Percentiles rank a stretch among this genome's conserved stretches.
phyloP scores from a whole-genome alignment of 2,113 vertebrate species.

The Eptatretus burgeri region DNA sequence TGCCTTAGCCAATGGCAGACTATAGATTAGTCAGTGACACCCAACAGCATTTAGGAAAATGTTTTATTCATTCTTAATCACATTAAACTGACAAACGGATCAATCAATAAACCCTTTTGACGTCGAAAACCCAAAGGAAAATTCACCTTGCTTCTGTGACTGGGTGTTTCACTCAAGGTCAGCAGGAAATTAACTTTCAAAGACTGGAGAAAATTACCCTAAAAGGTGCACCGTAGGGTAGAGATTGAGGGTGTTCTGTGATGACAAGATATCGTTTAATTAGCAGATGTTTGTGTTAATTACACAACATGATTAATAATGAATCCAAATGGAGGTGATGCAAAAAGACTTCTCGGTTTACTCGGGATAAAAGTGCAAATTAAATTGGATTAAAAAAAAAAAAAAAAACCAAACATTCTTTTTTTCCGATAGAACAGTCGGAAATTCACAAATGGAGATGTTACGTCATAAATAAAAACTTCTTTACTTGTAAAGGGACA shows the following conservation, averaged over 20 bases:
- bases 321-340: too few relatives aligned
- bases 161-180: background rate
- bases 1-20: slow-evolving; percentile 1
- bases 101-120: slow-evolving; percentile 2
- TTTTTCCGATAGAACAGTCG: too few relatives aligned
- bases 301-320: slow-evolving; percentile 2
- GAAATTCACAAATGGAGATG: too few relatives aligned
- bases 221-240: slow-evolving; percentile 2
- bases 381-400: too few relatives aligned
- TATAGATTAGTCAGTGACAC: slow-evolving; percentile 3
- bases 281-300: slow-evolving; percentile 6
- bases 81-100: slow-evolving; percentile 6
- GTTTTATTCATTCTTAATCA: slow-evolving; percentile 7
- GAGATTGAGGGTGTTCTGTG: background rate
- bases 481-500: too few relatives aligned
- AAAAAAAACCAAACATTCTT: too few relatives aligned
- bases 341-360: too few relatives aligned
- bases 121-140: background rate
- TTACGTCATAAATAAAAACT: too few relatives aligned
- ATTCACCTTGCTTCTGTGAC: slow-evolving; percentile 2
- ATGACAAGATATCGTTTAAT: slow-evolving; percentile 1
- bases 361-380: too few relatives aligned
- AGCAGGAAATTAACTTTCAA: slow-evolving; percentile 4
- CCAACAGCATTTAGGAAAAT: slow-evolving; percentile 4
- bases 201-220: background rate